Conservation (phyloP, 37 sponge, comb jelly and placozoan genomes). For the Sycon ciliatum region DNA sequence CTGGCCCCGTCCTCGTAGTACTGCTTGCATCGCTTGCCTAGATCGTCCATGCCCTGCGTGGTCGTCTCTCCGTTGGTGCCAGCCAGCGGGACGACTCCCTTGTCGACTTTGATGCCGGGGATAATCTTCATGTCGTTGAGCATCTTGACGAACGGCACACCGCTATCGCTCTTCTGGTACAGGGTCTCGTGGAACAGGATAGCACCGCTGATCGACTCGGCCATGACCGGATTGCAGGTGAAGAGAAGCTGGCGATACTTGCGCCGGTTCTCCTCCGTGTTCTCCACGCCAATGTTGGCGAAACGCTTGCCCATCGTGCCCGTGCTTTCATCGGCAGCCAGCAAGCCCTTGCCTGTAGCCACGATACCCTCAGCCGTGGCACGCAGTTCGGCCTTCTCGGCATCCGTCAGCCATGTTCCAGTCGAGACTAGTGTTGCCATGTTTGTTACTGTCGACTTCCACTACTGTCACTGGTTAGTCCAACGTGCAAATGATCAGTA, state of each 20-base stretch:
- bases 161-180: slow-evolving; percentile 76
- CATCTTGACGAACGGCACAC: slow-evolving; percentile 72
- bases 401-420: slow-evolving; percentile 74
- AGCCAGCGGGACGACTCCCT: slow-evolving; percentile 74
- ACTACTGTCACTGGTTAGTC: too few species aligned
- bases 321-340: slow-evolving; percentile 96
- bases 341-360: slow-evolving; percentile 83
- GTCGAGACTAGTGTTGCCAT: too few species aligned
- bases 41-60: slow-evolving; percentile 89
- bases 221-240: slow-evolving; percentile 55
- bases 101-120: slow-evolving; percentile 93
- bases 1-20: slow-evolving; percentile 76
- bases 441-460: too few species aligned
- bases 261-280: slow-evolving; percentile 81
- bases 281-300: slow-evolving; percentile 71
- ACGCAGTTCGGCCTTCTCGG: slow-evolving; percentile 63
- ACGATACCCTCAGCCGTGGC: slow-evolving; percentile 74
- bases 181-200: slow-evolving; percentile 94
- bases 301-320: slow-evolving; percentile 95
- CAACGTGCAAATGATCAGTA: too few species aligned
- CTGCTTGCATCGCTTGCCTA: slow-evolving; percentile 73
- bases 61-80: slow-evolving; percentile 79
- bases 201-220: slow-evolving; percentile 72
- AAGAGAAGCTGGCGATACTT: slow-evolving; percentile 87
- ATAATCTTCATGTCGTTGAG: slow-evolving; percentile 67